Percentiles rank a stretch among this genome's conserved stretches.
phyloP scores from a whole-genome alignment of 2,113 vertebrate genomes.

The Archocentrus centrarchus region DNA sequence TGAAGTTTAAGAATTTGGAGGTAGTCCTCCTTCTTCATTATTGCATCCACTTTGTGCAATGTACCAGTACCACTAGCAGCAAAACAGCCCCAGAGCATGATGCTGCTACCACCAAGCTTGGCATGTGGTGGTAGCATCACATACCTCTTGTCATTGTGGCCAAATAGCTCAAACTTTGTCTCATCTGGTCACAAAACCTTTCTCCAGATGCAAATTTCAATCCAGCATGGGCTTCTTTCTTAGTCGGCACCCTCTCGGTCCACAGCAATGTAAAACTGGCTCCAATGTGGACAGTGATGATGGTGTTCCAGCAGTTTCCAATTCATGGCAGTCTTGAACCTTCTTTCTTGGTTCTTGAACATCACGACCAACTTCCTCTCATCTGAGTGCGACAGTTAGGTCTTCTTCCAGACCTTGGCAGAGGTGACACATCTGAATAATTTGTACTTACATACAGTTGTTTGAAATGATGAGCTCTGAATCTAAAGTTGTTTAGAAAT shows the following conservation, averaged over 20 bases:
- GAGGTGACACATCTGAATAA: neutral
- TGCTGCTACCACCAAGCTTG: neutral
- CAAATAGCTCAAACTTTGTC: neutral
- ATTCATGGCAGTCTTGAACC: neutral
- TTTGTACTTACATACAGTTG: accelerated
- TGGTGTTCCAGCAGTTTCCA: neutral
- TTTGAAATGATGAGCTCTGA: neutral
- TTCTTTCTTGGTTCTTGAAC: neutral
- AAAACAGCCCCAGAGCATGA: neutral
- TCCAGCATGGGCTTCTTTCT: neutral
- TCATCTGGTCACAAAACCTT: neutral
- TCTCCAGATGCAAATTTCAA: neutral
- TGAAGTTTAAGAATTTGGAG: no score
- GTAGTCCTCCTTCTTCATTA: neutral
- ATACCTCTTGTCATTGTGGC: neutral
- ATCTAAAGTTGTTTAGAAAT: neutral
- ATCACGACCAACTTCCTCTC: neutral
- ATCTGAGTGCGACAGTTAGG: no score
- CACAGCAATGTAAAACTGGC: neutral
- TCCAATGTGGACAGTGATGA: neutral
- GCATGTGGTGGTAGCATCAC: accelerated
- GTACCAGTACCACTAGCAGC: accelerated
- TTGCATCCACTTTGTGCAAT: neutral
- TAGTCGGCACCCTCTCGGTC: neutral
- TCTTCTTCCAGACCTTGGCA: neutral